Base-by-base conservation (phyloP, 30 jellyfish, hydroid and myxozoan genomes). In the Sanderia malayensis region DNA sequence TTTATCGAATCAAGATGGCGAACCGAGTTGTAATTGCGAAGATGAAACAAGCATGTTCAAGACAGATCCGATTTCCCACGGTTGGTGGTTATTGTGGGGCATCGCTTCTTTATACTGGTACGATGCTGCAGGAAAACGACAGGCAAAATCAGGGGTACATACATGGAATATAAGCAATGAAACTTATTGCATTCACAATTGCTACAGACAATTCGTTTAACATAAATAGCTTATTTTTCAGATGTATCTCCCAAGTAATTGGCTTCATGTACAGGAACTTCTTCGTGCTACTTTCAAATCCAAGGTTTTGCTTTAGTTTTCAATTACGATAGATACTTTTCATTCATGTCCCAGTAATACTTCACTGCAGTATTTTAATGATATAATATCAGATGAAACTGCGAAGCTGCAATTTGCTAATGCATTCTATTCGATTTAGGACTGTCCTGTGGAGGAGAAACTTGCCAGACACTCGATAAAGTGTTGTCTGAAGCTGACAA, bases 191-290 rank as follows among this genome's bases (percentile, higher is more conserved):
- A n/a, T n/a, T n/a, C n/a, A n/a, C n/a, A n/a, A n/a, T n/a, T n/a
- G n/a, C n/a, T n/a, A n/a, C n/a, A n/a, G n/a, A n/a, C n/a, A n/a
- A n/a, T n/a, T n/a, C n/a, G n/a, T n/a, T n/a, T n/a, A n/a, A n/a
- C n/a, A n/a, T n/a, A n/a, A n/a, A n/a, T n/a, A n/a, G n/a, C n/a
- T n/a, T n/a, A n/a, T 31, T 34, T 28, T 67, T 23, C 46, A 83
- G 95, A 83, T 47, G 71, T 72, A 46, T 57, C 61, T 71, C 53
- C 83, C 95, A 0, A 37, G 83, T 46, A 83, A 83, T 37, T 83
- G 95, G 95, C 84, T 72, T 26, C 74, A 62, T 44, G 88, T 73
- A 25, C 95, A 83, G 7, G 95, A 83, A 44, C 70, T 73, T 29
- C 46, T 83, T 44, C 68, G 78, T 25, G 82, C 32, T 6, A 61